Conservation (phyloP, 2,113 vertebrate species). For the Azemiops feae region DNA sequence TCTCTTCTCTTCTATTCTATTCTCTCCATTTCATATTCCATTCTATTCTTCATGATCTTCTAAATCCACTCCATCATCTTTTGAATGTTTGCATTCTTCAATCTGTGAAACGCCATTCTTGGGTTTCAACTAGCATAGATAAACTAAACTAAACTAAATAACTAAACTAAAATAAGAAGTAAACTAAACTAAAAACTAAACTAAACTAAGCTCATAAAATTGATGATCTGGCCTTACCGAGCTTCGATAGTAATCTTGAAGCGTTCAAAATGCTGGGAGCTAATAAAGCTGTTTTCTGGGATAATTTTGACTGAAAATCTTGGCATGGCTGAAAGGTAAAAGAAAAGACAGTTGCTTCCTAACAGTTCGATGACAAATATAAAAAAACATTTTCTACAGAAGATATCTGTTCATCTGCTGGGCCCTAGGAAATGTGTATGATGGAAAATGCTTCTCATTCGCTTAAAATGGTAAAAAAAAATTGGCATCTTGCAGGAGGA, state of each 20-base stretch:
- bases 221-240: constrained; percentile 62
- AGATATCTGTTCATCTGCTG: too few species aligned
- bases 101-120: background rate
- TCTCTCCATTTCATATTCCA: too few species aligned
- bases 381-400: background rate
- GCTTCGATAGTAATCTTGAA: constrained; percentile 75
- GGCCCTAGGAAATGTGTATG: background rate
- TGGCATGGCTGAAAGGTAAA: constrained; percentile 73
- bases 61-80: too few species aligned
- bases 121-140: rapidly evolving
- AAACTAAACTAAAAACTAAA: background rate
- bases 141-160: background rate
- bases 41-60: background rate
- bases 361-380: background rate
- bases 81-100: background rate
- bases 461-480: background rate
- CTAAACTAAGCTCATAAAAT: background rate
- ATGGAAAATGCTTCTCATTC: background rate
- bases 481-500: background rate
- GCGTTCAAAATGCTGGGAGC: constrained; percentile 69
- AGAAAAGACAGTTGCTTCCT: background rate
- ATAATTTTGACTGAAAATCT: constrained; percentile 72
- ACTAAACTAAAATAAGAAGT: background rate
- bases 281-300: constrained; percentile 74
- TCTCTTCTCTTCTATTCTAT: too few species aligned